Evolutionary conservation across 2,113 vertebrate genomes (phyloP), one percentile per base, ranked within the genome.

Genomic region (Heptranchias perlo): DNA sequence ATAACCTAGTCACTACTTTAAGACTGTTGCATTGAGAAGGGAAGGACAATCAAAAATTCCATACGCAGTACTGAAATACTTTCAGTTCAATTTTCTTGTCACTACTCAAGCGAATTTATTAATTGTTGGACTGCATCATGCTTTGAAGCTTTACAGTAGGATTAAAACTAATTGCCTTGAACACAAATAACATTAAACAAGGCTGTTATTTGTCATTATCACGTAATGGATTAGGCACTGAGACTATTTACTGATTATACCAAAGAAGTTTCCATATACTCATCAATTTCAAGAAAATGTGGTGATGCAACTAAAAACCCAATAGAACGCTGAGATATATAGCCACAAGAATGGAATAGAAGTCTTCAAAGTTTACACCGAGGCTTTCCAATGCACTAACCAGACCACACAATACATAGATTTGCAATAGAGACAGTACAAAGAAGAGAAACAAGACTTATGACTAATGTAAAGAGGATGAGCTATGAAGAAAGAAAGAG

Each of bases 121-220:
- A 54, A 82, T 44, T 44, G 78, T 28, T 91, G 4, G 78, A 82
- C 78, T 44, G 78, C 52, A 91, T 58, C 31, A 58, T 35, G 49
- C 31, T 31, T 58, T 58, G 52, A 31, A 58, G 87, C 49, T 58
- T 54, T 35, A 91, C 28, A 58, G 87, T n/a, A 31, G 52, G 31
- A 91, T 91, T 58, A 91, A 44, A 82, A 31, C 52, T 91, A 91
- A 91, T 91, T 91, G 52, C 13, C 52, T 91, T 91, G 87, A 91
- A 91, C 23, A 52, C 7, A 58, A 31, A 44, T 58, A 35, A 91
- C 78, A 44, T 82, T 44, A 44, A 91, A 58, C 8, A 91, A 58
- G 3, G 44, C 87, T 54, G 31, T 16, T 58, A 35, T 58, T 91
- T 28, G 25, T 1, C 5, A 91, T 58, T 58, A 35, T 91, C 35